Evolutionary conservation across 2,113 vertebrate genomes (phyloP).

Genomic region (Paraplagusia blochii): DNA sequence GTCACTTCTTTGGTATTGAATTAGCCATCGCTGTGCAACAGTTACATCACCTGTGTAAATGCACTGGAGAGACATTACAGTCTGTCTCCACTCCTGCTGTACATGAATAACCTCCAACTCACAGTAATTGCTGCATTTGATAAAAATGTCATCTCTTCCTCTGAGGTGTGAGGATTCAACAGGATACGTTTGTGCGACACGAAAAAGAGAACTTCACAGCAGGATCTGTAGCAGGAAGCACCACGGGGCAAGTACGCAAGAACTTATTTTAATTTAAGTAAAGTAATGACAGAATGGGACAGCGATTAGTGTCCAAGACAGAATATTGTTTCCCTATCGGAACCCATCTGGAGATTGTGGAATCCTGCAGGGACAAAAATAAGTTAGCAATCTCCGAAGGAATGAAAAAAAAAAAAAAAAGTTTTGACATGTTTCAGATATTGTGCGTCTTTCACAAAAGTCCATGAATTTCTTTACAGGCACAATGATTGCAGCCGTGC

Average conservation of each 20-base stretch:
- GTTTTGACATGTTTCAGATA: constrained; percentile 45
- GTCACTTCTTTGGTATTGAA: background rate
- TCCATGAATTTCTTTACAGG: constrained; percentile 10
- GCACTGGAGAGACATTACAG: constrained; percentile 2
- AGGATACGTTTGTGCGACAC: constrained; percentile 12
- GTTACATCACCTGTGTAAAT: constrained; percentile 2
- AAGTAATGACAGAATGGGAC: constrained; percentile 22
- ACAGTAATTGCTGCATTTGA: constrained; percentile 31
- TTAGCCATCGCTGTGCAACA: background rate
- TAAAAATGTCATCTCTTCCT: constrained; percentile 46
- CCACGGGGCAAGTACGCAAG: constrained; percentile 4
- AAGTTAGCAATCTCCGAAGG: constrained; percentile 34
- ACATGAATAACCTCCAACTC: constrained; percentile 27
- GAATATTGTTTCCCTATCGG: constrained; percentile 29
- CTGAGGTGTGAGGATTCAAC: constrained; percentile 30
- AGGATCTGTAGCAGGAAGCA: constrained; percentile 6
- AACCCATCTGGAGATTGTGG: constrained; percentile 2
- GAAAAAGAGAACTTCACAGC: constrained; percentile 14
- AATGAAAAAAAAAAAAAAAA: constrained; percentile 38
- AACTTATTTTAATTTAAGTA: constrained; percentile 25
- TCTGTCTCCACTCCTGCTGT: constrained; percentile 17
- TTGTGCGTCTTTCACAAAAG: constrained; percentile 44
- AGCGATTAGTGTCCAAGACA: no score
- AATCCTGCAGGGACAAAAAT: background rate
- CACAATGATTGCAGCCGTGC: constrained; percentile 19